Conservation (phyloP, 2,113 vertebrate species). For the Takifugu flavidus region DNA sequence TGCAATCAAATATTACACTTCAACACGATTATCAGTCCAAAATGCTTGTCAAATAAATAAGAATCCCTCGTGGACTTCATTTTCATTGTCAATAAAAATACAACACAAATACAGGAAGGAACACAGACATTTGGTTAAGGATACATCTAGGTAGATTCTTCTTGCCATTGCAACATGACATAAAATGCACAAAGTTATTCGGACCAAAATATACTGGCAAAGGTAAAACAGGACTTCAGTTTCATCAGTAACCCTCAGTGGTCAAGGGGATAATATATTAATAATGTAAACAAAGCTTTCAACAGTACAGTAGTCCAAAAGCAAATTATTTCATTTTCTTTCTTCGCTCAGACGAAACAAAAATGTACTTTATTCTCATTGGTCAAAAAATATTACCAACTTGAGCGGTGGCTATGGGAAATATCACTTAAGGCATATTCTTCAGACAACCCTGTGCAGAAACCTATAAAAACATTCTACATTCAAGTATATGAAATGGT, state of each 20-base stretch:
- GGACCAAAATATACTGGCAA: conserved; percentile 60
- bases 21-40: conserved; percentile 70
- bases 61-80: conserved; percentile 55
- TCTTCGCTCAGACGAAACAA: conserved; percentile 29
- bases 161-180: conserved; percentile 55
- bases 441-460: conserved; percentile 70
- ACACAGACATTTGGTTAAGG: conserved; percentile 54
- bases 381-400: conserved; percentile 39
- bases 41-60: conserved; percentile 74
- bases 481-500: conserved; percentile 52
- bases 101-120: conserved; percentile 37
- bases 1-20: conserved; percentile 53
- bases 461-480: conserved; percentile 57
- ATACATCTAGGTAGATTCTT: conserved; percentile 76
- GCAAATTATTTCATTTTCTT: conserved; percentile 36
- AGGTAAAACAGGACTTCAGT: conserved; percentile 58
- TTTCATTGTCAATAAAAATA: conserved; percentile 65
- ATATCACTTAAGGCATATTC: conserved; percentile 64
- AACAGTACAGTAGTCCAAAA: conserved; percentile 66
- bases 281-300: conserved; percentile 76
- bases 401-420: conserved; percentile 42
- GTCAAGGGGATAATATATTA: conserved; percentile 69
- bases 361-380: conserved; percentile 55
- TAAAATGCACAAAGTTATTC: conserved; percentile 55
- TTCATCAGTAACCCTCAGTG: conserved; percentile 45